Evolutionary conservation across 2,113 vertebrate species (phyloP).

Genomic region (Oxyruncus cristatus): DNA sequence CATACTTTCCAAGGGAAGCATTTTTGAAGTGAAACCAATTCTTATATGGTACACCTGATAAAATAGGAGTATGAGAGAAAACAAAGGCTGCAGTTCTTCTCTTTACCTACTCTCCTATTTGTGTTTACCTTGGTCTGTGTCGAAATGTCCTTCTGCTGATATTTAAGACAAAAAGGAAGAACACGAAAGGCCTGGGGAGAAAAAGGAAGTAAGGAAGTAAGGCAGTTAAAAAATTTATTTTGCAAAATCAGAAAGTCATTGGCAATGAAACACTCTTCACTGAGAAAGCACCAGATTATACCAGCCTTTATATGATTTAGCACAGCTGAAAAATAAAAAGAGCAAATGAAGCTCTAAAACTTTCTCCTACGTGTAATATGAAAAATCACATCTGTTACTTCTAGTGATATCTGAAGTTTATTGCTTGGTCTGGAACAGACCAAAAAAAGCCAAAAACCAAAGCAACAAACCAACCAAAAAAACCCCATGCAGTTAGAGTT

Average conservation of each 20-base stretch:
- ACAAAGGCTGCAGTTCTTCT: neutral
- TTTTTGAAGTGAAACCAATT: neutral
- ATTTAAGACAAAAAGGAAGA: neutral
- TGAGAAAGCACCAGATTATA: too few relatives aligned
- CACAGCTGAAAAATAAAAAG: neutral
- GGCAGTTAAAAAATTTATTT: neutral
- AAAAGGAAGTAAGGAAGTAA: neutral
- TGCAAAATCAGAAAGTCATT: neutral
- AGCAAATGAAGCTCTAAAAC: neutral
- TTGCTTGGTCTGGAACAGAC: neutral
- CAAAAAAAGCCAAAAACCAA: neutral
- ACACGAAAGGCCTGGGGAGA: neutral
- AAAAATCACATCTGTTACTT: neutral
- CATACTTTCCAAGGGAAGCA: neutral
- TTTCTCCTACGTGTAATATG: neutral
- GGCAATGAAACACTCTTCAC: neutral
- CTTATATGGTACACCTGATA: neutral
- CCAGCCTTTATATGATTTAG: neutral
- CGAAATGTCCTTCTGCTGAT: neutral
- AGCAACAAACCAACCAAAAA: neutral
- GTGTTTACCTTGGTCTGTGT: neutral
- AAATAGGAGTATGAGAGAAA: neutral
- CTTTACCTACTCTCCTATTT: neutral
- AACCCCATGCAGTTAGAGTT: neutral
- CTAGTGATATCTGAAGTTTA: neutral